phyloP scores from a whole-genome alignment of 1,140 invertebrate genomes.

The Formica exsecta region DNA sequence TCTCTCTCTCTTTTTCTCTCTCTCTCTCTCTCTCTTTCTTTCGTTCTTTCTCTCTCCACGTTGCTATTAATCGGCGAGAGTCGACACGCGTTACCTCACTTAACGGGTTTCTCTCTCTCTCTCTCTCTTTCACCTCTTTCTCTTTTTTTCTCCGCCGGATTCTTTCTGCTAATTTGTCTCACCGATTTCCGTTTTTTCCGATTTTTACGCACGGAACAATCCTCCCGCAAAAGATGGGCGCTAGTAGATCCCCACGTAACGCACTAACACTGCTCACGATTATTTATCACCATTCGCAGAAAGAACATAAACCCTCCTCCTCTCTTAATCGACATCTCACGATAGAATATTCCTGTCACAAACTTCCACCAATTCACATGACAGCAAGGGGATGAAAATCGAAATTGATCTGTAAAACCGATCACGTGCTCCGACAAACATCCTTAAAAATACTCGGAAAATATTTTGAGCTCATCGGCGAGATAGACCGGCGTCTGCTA shows the following conservation, averaged over 20 bases:
- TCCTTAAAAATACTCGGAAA: neutral
- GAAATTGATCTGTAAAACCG: neutral
- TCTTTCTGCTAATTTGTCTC: neutral
- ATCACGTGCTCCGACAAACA: neutral
- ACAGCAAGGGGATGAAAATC: neutral
- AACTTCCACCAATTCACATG: neutral
- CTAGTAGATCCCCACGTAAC: conserved; percentile 6
- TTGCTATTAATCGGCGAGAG: conserved; percentile 74
- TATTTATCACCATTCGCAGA: conserved; percentile 41
- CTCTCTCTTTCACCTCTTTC: conserved; percentile 52
- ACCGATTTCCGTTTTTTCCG: conserved; percentile 25
- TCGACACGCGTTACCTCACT: conserved; percentile 69
- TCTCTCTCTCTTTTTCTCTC: neutral
- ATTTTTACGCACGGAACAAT: conserved; percentile 24
- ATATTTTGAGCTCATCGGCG: too few species aligned
- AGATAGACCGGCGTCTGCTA: neutral
- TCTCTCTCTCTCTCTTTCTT: conserved; percentile 38
- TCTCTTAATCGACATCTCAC: neutral
- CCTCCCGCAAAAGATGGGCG: conserved; percentile 52
- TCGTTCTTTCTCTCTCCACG: conserved; percentile 29
- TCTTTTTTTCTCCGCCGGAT: neutral
- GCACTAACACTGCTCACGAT: conserved; percentile 45
- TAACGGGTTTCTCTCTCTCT: conserved; percentile 72
- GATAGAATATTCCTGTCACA: neutral
- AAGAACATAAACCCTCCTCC: neutral